Conservation (phyloP, 1,140 invertebrate genomes). For the Bombus polaris region DNA sequence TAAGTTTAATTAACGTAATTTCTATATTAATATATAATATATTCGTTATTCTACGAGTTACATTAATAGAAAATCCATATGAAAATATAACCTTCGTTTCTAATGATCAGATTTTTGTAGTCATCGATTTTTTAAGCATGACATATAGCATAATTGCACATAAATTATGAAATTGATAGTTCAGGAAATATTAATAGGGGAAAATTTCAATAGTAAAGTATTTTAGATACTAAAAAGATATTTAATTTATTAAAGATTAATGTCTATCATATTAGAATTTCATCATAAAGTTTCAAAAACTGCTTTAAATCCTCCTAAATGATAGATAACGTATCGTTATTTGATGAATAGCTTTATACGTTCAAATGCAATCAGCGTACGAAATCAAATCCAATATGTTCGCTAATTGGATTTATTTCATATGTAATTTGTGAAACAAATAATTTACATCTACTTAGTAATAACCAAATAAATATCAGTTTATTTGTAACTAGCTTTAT, state of each 20-base stretch:
- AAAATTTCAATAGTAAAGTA: too few relatives aligned
- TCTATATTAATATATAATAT: too few relatives aligned
- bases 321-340: background rate
- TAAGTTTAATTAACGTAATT: background rate
- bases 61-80: background rate
- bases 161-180: background rate
- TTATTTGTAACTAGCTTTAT: too few relatives aligned
- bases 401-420: background rate
- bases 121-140: background rate
- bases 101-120: background rate
- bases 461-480: background rate
- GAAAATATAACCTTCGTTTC: background rate
- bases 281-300: background rate
- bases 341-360: background rate
- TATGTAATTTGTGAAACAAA: background rate
- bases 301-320: background rate
- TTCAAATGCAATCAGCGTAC: background rate
- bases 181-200: background rate
- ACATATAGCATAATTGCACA: background rate
- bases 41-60: background rate
- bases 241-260: too few relatives aligned
- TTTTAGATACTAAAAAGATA: too few relatives aligned
- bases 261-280: too few relatives aligned
- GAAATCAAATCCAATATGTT: background rate
- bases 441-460: background rate